Evolutionary conservation across 2,113 vertebrate species (phyloP).

Genomic region (Collichthys lucidus): DNA sequence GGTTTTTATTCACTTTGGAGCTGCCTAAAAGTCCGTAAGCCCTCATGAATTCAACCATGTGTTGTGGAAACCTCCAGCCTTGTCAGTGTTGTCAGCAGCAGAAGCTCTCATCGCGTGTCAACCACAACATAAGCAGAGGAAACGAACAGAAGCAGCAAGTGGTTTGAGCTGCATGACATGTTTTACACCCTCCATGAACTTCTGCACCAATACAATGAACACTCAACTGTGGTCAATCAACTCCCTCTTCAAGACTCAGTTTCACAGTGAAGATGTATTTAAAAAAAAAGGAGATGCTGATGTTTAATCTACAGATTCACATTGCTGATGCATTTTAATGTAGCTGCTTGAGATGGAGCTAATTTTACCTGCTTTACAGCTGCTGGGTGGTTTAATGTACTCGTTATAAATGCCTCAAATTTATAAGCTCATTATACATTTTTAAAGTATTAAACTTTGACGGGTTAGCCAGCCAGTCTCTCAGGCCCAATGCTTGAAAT

Average conservation of each 20-base stretch:
- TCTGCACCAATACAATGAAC: background rate
- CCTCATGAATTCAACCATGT: background rate
- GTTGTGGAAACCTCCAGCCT: background rate
- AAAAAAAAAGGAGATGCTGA: too few species aligned
- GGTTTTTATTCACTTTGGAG: background rate
- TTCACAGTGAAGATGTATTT: background rate
- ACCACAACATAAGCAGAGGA: slow-evolving; percentile 68
- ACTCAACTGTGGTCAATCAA: background rate
- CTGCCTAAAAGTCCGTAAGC: background rate
- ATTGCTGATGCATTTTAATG: background rate
- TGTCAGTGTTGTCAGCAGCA: background rate
- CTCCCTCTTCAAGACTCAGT: background rate
- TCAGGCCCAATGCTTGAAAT: background rate
- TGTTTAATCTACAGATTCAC: background rate
- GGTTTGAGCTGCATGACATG: slow-evolving; percentile 23
- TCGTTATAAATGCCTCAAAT: background rate
- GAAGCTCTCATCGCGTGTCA: background rate
- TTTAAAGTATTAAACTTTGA: too few species aligned
- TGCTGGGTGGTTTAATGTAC: background rate
- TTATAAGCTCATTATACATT: background rate
- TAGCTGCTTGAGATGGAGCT: background rate
- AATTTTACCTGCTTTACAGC: background rate
- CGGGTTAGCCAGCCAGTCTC: background rate
- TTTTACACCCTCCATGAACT: background rate
- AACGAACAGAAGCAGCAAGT: slow-evolving; percentile 40